A percentile compares a stretch with the other conserved stretches of the same genome.
Conservation (phyloP, 2,113 vertebrate genomes). For the Nesoenas mayeri region DNA sequence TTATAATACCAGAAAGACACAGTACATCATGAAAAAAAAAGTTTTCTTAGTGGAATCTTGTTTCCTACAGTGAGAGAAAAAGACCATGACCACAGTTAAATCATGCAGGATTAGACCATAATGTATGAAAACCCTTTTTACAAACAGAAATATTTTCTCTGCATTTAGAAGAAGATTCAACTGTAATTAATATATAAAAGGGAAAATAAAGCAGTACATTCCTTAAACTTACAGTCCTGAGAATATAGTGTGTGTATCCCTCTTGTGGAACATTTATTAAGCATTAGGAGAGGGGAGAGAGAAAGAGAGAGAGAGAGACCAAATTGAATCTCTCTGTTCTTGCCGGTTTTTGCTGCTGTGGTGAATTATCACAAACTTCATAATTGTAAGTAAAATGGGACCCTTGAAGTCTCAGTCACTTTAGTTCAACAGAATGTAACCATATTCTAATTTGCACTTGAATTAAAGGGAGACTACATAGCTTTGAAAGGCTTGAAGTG, state of each 20-base stretch:
- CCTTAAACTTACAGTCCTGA: conserved; percentile 21
- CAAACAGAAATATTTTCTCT: conserved; percentile 35
- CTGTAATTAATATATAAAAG: conserved; percentile 43
- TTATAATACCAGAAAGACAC: neutral
- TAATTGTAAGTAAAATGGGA: conserved; percentile 28
- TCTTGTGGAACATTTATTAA: conserved; percentile 32
- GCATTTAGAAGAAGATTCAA: conserved; percentile 12
- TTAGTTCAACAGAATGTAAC: conserved; percentile 57
- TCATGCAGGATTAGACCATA: neutral
- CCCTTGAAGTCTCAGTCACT: conserved; percentile 61
- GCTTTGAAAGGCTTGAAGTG: conserved; percentile 62
- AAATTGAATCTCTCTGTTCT: conserved; percentile 64
- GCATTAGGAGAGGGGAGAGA: neutral
- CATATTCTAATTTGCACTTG: conserved; percentile 50
- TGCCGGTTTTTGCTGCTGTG: conserved; percentile 28
- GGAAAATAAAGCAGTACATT: conserved; percentile 35
- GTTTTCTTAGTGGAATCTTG: neutral
- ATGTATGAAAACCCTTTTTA: conserved; percentile 12
- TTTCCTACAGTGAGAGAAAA: conserved; percentile 26
- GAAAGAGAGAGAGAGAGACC: neutral
- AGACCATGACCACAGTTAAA: neutral
- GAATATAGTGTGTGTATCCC: neutral
- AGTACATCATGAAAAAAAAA: neutral
- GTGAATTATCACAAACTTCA: conserved; percentile 47
- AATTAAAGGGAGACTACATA: conserved; percentile 43